Conservation (phyloP, 2,888 invertebrate genomes). For the Adela reaumurella region DNA sequence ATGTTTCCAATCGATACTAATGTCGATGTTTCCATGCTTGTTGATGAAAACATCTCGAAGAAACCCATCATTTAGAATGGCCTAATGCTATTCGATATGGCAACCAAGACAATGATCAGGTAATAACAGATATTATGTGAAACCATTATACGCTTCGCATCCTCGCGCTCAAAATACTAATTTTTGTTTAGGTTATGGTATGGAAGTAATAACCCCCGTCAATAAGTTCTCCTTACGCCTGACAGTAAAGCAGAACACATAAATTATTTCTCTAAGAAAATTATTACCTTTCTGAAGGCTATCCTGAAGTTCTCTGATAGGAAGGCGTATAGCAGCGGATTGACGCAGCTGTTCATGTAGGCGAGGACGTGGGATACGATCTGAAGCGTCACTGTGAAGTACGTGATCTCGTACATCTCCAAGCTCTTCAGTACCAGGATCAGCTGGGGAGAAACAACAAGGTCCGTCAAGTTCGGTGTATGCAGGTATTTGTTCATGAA, state of each 20-base stretch:
- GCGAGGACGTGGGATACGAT: slow-evolving; percentile 78
- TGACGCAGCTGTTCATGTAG: slow-evolving; percentile 93
- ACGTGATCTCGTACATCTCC: slow-evolving; percentile 65
- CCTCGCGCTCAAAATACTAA: too few relatives aligned
- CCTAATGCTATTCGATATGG: too few relatives aligned
- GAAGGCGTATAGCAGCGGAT: slow-evolving; percentile 92
- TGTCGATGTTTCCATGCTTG: too few relatives aligned
- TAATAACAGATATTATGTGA: too few relatives aligned
- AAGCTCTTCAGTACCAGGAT: slow-evolving; percentile 76
- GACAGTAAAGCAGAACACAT: neutral
- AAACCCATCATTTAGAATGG: too few relatives aligned
- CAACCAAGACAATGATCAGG: too few relatives aligned
- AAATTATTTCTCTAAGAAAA: slow-evolving; percentile 4
- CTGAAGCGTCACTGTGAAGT: slow-evolving; percentile 69
- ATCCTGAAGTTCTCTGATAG: slow-evolving; percentile 91
- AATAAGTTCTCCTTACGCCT: neutral
- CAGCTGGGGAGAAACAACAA: slow-evolving; percentile 56
- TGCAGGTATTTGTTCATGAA: slow-evolving; percentile 95
- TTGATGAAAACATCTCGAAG: too few relatives aligned
- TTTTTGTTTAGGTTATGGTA: too few relatives aligned
- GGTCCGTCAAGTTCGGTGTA: too few relatives aligned
- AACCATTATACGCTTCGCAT: too few relatives aligned
- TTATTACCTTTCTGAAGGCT: slow-evolving; percentile 64
- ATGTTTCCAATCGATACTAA: too few relatives aligned
- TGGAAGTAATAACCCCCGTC: too few relatives aligned